These are phyloP conservation scores for Chorisops tibialis DNA, from an alignment of 2,888 invertebrate genomes.

Conservation along the genomic window DNA sequence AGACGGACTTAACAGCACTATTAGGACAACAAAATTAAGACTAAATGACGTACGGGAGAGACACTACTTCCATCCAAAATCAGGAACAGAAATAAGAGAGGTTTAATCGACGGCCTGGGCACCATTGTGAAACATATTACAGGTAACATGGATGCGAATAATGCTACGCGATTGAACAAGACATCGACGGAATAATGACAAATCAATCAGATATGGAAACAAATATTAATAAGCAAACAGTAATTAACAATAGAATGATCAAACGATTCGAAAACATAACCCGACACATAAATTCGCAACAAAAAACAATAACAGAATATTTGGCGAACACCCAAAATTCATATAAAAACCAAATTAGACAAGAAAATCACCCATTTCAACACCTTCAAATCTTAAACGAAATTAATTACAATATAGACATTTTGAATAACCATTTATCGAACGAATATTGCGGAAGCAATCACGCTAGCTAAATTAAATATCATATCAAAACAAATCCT, in stretches of 20 bases:
- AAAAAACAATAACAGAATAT: not conserved
- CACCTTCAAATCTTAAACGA: conserved; percentile 9
- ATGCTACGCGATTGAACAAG: not conserved
- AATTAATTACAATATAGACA: conserved; percentile 13
- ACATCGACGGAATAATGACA: not conserved
- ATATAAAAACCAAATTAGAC: not conserved
- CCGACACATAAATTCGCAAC: conserved; percentile 10
- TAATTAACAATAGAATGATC: conserved; percentile 11
- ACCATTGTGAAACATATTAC: not conserved
- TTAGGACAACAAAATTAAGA: too few relatives aligned
- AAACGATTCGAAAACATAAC: conserved; percentile 14
- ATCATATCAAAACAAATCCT: conserved; percentile 27
- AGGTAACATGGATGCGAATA: not conserved
- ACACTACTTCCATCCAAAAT: not conserved
- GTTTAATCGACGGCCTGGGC: not conserved
- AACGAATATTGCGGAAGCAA: conserved; percentile 20
- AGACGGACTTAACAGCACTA: too few relatives aligned
- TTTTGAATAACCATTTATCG: conserved; percentile 13
- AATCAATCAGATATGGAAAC: not conserved
- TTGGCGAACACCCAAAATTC: too few relatives aligned
- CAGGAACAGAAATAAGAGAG: not conserved
- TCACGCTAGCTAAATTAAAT: conserved; percentile 16
- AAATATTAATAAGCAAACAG: not conserved
- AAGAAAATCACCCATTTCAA: not conserved
- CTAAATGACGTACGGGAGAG: too few relatives aligned